Evolutionary conservation across 2,113 vertebrate species (phyloP).

Genomic region (Entosphenus tridentatus): DNA sequence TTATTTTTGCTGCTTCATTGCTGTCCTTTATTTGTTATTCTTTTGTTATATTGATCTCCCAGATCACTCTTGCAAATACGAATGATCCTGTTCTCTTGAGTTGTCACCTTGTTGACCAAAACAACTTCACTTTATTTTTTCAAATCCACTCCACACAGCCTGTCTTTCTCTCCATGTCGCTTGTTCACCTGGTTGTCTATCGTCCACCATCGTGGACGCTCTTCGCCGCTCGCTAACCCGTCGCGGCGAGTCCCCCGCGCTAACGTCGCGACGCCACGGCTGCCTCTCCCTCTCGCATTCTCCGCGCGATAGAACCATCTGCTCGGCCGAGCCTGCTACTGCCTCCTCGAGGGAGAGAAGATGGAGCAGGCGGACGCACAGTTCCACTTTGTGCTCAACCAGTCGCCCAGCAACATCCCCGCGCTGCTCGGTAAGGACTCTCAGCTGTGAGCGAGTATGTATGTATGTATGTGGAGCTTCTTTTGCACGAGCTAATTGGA

Average conservation of each 20-base stretch:
- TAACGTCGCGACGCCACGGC: too few relatives aligned
- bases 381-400: constrained; percentile 95
- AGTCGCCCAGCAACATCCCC: constrained; percentile 96
- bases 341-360: constrained; percentile 94
- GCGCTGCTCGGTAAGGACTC: constrained; percentile 52
- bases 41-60: too few relatives aligned
- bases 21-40: too few relatives aligned
- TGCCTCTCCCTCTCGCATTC: neutral
- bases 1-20: too few relatives aligned
- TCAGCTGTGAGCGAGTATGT: neutral
- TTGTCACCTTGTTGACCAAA: neutral
- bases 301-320: constrained; percentile 56
- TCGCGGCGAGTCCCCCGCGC: too few relatives aligned
- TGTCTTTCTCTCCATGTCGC: neutral
- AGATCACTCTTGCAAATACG: too few relatives aligned
- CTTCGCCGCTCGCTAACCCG: too few relatives aligned
- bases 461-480: neutral
- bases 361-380: constrained; percentile 98
- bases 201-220: neutral
- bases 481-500: too few relatives aligned
- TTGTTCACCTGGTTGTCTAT: neutral
- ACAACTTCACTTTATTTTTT: neutral
- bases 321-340: constrained; percentile 92
- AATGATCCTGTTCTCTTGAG: too few relatives aligned
- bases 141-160: neutral